These are phyloP conservation scores for Tapirus indicus DNA, from an alignment of 2,797 vertebrate species.

Conservation along the genomic window DNA sequence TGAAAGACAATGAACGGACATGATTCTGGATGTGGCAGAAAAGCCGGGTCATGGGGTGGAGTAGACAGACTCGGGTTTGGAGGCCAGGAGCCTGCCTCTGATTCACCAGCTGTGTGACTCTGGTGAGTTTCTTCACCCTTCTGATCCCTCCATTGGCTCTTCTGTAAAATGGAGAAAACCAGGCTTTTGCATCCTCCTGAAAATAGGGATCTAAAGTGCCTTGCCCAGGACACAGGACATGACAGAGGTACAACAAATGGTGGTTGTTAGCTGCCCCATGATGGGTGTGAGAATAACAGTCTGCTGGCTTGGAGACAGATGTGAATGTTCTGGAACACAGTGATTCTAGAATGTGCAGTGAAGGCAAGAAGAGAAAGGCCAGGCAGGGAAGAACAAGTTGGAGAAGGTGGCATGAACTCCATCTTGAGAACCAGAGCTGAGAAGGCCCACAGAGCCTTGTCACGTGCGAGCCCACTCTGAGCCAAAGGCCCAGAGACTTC, in stretches of 20 bases:
- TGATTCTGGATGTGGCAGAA: background rate
- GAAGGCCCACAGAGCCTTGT: background rate
- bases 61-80: background rate
- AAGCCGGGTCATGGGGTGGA: rapidly evolving
- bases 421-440: background rate
- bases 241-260: background rate
- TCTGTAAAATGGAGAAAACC: background rate
- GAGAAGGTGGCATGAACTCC: background rate
- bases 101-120: background rate
- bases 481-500: slow-evolving; percentile 29
- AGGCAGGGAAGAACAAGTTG: background rate
- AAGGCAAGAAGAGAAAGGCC: background rate
- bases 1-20: background rate
- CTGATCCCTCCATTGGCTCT: background rate
- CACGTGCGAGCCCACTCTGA: rapidly evolving
- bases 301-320: background rate
- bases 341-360: background rate
- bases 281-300: background rate
- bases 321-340: background rate
- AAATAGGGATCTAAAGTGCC: background rate
- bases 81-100: background rate
- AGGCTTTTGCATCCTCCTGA: background rate
- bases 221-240: background rate
- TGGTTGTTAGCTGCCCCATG: background rate
- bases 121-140: background rate